Percentiles rank a stretch among this genome's conserved stretches.
phyloP scores from a whole-genome alignment of 2,797 vertebrate genomes.

The Ara ararauna region DNA sequence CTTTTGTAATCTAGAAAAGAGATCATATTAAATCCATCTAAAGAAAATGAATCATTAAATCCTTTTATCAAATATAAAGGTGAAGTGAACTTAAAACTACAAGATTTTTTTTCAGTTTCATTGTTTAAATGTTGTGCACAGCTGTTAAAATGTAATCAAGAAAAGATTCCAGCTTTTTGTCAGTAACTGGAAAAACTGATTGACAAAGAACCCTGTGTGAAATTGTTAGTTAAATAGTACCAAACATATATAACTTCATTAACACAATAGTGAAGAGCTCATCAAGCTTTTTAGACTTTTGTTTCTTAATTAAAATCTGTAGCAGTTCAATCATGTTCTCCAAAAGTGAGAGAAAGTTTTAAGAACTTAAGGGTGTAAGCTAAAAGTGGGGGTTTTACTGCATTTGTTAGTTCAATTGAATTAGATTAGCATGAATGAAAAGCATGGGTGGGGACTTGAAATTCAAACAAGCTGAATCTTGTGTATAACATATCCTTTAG shows the following conservation, averaged over 20 bases:
- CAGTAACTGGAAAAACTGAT: background rate
- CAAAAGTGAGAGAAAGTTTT: background rate
- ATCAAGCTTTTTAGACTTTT: background rate
- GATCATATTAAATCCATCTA: background rate
- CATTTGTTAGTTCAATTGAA: background rate
- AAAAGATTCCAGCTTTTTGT: background rate
- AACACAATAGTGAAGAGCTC: background rate
- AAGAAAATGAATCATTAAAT: background rate
- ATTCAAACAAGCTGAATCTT: background rate
- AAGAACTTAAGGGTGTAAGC: background rate
- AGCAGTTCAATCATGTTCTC: background rate
- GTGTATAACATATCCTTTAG: background rate
- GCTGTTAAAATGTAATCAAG: background rate
- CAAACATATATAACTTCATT: background rate
- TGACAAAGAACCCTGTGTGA: background rate
- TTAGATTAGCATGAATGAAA: background rate
- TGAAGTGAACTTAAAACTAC: background rate
- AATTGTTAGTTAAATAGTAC: background rate
- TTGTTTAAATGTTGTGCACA: conserved; percentile 35
- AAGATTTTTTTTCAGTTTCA: conserved; percentile 15
- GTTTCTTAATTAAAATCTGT: background rate
- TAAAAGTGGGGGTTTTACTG: background rate
- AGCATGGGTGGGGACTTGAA: background rate
- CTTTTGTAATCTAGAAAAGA: background rate
- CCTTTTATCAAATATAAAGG: background rate